Percentiles rank a stretch among this genome's conserved stretches.
Conservation (phyloP, 2,797 vertebrate species). For the Amphiprion clarkii region DNA sequence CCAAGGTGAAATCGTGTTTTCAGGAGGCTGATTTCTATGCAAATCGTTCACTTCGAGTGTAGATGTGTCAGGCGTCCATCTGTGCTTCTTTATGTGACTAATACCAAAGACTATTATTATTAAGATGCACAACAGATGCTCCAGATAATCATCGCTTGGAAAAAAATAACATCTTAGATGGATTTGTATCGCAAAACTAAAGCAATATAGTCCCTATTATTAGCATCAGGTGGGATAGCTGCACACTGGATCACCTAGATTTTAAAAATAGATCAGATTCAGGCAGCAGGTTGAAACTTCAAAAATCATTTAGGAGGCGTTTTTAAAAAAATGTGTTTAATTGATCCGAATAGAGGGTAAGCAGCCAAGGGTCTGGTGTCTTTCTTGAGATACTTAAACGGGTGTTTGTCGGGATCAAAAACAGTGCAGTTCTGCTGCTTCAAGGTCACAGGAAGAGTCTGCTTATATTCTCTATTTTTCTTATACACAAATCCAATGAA, state of each 20-base stretch:
- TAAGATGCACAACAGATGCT: conserved; percentile 4
- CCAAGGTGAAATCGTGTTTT: background rate
- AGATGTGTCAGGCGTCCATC: conserved; percentile 4
- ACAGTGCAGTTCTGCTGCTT: conserved; percentile 1
- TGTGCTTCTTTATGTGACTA: background rate
- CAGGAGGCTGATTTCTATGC: conserved; percentile 11
- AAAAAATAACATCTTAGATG: background rate
- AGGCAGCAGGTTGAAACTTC: background rate
- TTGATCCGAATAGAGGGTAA: too few relatives aligned
- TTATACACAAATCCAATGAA: background rate
- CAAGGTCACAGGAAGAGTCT: background rate
- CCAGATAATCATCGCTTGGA: conserved; percentile 7
- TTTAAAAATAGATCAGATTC: background rate
- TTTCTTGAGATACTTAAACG: background rate
- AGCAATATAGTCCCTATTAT: background rate
- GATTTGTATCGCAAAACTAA: background rate
- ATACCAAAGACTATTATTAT: conserved; percentile 39
- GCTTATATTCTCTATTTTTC: background rate
- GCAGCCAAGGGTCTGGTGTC: background rate
- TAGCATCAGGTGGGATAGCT: background rate
- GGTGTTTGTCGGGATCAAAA: conserved; percentile 13
- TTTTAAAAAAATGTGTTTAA: background rate
- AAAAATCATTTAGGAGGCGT: background rate
- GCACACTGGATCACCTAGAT: background rate
- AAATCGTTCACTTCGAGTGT: background rate